Conservation (phyloP, 2,888 invertebrate species). For the Acleris laterana region DNA sequence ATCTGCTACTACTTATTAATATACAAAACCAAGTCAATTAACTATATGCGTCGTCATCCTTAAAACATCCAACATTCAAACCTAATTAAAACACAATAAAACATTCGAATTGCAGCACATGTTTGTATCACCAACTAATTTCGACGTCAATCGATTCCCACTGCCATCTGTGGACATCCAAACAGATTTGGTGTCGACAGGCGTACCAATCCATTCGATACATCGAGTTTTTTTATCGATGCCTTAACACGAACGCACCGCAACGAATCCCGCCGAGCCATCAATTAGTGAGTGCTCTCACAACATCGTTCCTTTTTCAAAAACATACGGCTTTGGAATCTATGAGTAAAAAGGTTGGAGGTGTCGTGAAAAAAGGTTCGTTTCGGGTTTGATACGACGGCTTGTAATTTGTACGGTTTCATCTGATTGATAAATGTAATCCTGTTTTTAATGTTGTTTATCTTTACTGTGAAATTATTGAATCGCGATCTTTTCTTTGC, state of each 20-base stretch:
- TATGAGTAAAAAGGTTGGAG: constrained; percentile 63
- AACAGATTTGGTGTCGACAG: constrained; percentile 66
- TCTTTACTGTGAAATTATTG: constrained; percentile 4
- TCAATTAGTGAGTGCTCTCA: constrained; percentile 79
- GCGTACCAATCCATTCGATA: constrained; percentile 69
- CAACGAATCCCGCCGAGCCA: constrained; percentile 64
- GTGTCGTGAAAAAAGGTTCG: constrained; percentile 63
- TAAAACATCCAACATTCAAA: constrained; percentile 41
- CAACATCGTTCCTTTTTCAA: constrained; percentile 63
- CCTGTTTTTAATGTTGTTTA: constrained; percentile 40
- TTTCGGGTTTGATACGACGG: constrained; percentile 66
- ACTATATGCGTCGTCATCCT: constrained; percentile 26
- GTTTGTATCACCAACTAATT: constrained; percentile 59
- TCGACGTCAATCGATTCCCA: constrained; percentile 47
- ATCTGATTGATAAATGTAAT: constrained; percentile 56
- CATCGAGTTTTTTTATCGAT: constrained; percentile 61
- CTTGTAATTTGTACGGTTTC: constrained; percentile 59
- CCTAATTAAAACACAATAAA: constrained; percentile 59
- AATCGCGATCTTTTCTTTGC: not conserved
- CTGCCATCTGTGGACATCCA: constrained; percentile 67
- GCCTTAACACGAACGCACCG: constrained; percentile 56
- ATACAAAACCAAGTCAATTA: constrained; percentile 18
- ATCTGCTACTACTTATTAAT: constrained; percentile 23
- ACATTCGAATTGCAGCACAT: constrained; percentile 58
- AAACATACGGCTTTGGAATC: constrained; percentile 70